Conservation (phyloP, 2,888 invertebrate genomes). For the Disparrhopalites patrizii region DNA sequence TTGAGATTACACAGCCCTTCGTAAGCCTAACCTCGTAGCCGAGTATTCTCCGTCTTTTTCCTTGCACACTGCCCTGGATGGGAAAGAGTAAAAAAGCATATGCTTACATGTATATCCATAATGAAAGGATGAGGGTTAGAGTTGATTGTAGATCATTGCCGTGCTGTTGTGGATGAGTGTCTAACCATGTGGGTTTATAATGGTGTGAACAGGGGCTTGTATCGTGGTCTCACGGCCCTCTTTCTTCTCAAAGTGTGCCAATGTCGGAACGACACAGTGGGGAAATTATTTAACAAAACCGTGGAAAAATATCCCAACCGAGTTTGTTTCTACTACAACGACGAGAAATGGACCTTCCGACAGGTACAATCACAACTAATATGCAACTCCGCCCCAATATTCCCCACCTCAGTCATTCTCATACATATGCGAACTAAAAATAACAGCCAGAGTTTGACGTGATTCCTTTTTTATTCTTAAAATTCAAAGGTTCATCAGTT, state of each 20-base stretch:
- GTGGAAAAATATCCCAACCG: constrained; percentile 76
- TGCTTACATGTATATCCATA: too few species aligned
- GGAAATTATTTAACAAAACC: constrained; percentile 71
- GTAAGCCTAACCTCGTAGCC: too few species aligned
- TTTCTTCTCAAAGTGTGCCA: constrained; percentile 62
- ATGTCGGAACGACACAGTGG: constrained; percentile 61
- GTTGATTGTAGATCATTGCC: too few species aligned
- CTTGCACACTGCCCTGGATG: too few species aligned
- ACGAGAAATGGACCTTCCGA: constrained; percentile 77
- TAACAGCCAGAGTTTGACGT: too few species aligned
- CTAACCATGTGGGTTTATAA: too few species aligned
- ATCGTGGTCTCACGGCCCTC: constrained; percentile 17
- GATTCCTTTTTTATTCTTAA: too few species aligned
- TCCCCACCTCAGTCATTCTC: neutral
- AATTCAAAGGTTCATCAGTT: constrained; percentile 71
- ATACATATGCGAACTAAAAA: neutral
- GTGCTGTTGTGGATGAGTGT: too few species aligned
- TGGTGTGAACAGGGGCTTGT: neutral
- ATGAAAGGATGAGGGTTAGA: too few species aligned
- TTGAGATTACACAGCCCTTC: too few species aligned
- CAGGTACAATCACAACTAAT: constrained; percentile 58
- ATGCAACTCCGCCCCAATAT: neutral
- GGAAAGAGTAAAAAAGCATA: too few species aligned
- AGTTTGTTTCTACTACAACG: constrained; percentile 73
- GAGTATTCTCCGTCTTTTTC: too few species aligned